Evolutionary conservation across 2,797 vertebrate species (phyloP), one percentile per base, ranked within the genome.

Genomic region (Anniella stebbinsi): DNA sequence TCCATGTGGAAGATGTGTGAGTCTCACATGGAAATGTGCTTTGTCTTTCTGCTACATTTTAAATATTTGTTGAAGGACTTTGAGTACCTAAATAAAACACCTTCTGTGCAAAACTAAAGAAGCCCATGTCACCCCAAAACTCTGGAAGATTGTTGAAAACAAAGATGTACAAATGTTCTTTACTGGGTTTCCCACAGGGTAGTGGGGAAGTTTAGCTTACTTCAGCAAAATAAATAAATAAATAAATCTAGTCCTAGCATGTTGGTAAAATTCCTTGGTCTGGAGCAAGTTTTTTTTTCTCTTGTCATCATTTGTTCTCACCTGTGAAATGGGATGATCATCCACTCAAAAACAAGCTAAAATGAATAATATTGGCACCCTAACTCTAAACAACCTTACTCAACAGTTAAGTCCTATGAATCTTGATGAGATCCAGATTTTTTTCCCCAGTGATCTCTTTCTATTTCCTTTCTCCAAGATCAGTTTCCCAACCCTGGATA

Each of bases 271-370:
- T 48, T 13, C 1, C 77, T 76, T 0, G 2, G 48, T 60, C 5
- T 36, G 86, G 28, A 63, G 88, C 21, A 76, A 69, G 45, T 69
- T 63, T 30, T 81, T 30, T 81, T 73, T 90, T 38, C 30, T 88
- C 41, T 57, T 86, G 54, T 70, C 51, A 5, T 54, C 36, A 80
- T 76, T 80, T 45, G 77, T 45, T 90, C 88, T 87, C 45, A 70
- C n/a, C 84, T 72, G 83, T 80, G 69, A 87, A 90, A 92, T 5
- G 12, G 38, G 10, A 38, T 63, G 78, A 57, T 80, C 78, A 18
- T 5, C 51, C 33, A 80, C 33, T 45, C 51, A 80, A 57, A 57
- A 10, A 23, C n/a, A 57, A 36, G 33, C n/a, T 57, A 80, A 57
- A n/a, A 80, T 57, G 30, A n/a, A n/a, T 23, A 80, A 57, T 36